A percentile compares a stretch with the other conserved stretches of the same genome.
phyloP scores from a whole-genome alignment of 2,113 vertebrate genomes.

The Emydura subglobosa region DNA sequence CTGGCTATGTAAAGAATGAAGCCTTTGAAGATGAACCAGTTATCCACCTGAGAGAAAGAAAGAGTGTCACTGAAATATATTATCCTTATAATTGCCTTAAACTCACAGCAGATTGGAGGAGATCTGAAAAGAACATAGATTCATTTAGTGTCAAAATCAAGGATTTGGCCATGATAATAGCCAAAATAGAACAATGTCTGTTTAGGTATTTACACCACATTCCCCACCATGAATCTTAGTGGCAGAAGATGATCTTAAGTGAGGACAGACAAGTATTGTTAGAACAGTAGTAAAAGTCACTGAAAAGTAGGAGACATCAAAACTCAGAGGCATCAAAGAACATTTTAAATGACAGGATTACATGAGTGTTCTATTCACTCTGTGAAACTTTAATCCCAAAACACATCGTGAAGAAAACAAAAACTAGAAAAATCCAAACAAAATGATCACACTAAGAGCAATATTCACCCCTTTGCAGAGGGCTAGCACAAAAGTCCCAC shows the following conservation, averaged over 20 bases:
- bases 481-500: neutral
- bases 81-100: neutral
- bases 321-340: neutral
- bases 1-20: neutral
- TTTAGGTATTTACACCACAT: neutral
- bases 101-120: neutral
- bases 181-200: neutral
- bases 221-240: neutral
- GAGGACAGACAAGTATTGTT: neutral
- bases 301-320: slow-evolving; percentile 5
- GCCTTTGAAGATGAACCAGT: neutral
- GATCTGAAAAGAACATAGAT: neutral
- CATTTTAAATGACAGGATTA: neutral
- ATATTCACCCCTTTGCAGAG: neutral
- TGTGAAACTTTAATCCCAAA: neutral
- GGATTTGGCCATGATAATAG: neutral
- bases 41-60: neutral
- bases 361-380: neutral
- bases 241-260: neutral
- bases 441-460: neutral
- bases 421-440: neutral
- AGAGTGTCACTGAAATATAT: neutral
- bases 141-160: neutral
- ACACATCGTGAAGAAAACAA: neutral
- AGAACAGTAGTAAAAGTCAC: neutral